phyloP scores from a whole-genome alignment of 1,140 invertebrate genomes.

The Bicyclus anynana region DNA sequence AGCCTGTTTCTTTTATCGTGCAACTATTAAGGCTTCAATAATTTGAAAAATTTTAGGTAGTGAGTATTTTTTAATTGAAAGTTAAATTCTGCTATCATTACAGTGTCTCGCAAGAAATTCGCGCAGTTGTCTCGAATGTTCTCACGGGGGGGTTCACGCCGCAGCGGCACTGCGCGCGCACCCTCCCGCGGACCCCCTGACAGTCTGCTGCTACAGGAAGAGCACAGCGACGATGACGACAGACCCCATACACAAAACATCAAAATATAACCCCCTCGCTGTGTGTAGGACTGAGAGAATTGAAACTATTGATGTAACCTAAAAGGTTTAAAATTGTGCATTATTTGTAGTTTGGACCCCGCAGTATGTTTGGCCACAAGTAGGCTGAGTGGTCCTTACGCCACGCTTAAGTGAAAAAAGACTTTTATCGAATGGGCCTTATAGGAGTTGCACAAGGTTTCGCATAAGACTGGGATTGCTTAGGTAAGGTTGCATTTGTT shows the following conservation, averaged over 20 bases:
- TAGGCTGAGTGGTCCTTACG: not conserved
- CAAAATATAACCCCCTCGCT: constrained; percentile 34
- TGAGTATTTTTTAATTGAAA: not conserved
- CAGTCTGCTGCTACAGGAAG: constrained; percentile 78
- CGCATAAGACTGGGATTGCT: constrained; percentile 61
- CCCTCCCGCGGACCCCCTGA: constrained; percentile 66
- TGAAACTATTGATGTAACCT: not conserved
- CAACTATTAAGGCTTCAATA: no score
- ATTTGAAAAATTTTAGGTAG: no score
- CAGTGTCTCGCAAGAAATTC: constrained; percentile 89
- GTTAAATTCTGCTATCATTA: constrained; percentile 19
- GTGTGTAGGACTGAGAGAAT: not conserved
- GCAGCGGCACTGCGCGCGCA: constrained; percentile 78
- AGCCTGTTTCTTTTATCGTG: no score
- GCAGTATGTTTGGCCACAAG: not conserved
- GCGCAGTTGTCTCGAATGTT: constrained; percentile 88
- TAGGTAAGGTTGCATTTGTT: constrained; percentile 41
- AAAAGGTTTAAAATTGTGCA: not conserved
- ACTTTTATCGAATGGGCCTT: constrained; percentile 39
- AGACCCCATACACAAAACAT: constrained; percentile 43
- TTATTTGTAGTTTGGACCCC: not conserved
- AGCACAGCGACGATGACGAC: constrained; percentile 80
- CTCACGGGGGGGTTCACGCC: constrained; percentile 83
- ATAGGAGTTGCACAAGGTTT: constrained; percentile 53
- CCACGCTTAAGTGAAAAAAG: constrained; percentile 30